phyloP scores from a whole-genome alignment of 2,113 vertebrate species.

The Halichoerus grypus region DNA sequence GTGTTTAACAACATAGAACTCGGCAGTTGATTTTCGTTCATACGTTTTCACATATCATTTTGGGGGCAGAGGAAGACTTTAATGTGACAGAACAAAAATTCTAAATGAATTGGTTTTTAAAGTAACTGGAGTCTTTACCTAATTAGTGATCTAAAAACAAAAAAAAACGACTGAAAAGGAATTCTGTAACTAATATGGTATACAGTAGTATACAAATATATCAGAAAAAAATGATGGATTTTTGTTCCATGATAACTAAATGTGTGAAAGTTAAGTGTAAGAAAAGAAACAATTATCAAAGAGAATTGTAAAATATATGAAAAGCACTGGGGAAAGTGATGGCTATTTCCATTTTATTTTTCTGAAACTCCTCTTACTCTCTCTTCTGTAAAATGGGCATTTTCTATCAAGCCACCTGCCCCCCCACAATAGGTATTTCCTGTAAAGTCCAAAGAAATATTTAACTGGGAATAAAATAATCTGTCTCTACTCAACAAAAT shows the following conservation, averaged over 20 bases:
- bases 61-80: neutral
- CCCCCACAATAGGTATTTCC: neutral
- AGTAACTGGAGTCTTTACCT: neutral
- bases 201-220: neutral
- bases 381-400: neutral
- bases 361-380: neutral
- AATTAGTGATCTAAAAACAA: neutral
- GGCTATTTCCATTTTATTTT: neutral
- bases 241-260: neutral
- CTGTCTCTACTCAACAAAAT: neutral
- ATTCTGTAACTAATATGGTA: neutral
- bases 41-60: neutral
- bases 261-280: neutral
- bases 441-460: neutral
- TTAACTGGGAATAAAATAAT: neutral
- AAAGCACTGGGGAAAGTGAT: neutral
- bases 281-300: neutral
- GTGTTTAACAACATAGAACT: neutral
- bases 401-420: neutral
- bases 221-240: neutral
- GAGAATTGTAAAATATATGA: neutral
- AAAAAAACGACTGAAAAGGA: neutral
- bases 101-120: neutral
- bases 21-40: neutral
- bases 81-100: slow-evolving; percentile 6